Base-by-base conservation (phyloP, 2,113 vertebrate genomes). In the Rhizomys pruinosus region DNA sequence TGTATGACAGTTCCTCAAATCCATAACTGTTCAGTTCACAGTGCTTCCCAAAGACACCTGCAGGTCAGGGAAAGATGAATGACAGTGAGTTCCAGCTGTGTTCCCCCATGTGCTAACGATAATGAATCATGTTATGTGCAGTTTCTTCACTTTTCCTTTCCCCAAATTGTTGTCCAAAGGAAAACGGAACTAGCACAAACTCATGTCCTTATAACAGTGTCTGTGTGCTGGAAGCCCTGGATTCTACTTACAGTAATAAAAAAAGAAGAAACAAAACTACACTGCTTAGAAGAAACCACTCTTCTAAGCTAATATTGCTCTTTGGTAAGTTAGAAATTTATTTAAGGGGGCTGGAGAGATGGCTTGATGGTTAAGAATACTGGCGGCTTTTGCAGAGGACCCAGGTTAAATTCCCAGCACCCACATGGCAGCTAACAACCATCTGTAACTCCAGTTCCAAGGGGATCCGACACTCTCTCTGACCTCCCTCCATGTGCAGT, bases 1-100 rank as follows among this genome's bases (percentile, higher is more conserved):
- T 99, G 89, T 99, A 99, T 0, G 99, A 99, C 42, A 99, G 78
- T 97, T 99, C 99, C 96, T 99, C 99, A 96, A 99, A 99, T 29
- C 99, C 99, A 0, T 99, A 99, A 92, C 99, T 99, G 97, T 99
- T 99, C 84, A 99, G 97, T 94, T 99, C 99, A 15, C 99, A 99
- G 95, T 99, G 99, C 94, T 99, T 99, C 86, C 99, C 99, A 97
- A 99, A 99, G 97, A 99, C 99, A 97, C 99, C 99, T 99, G 97
- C 29, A 94, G 87, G 96, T 95, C 7, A 7, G 89, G 97, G 97
- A 97, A 52, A 11, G 23, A 87, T 16, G 90, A 77, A 61, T 7
- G 3, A 91, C 42, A 42, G 5, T 39, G 78, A 66, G 77, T 74
- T 72, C 64, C 63, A 74, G 11, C 37, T 11, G 91, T 13, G 12